Conservation (phyloP, 2,888 invertebrate species). For the Caenorhabditis sp. region DNA sequence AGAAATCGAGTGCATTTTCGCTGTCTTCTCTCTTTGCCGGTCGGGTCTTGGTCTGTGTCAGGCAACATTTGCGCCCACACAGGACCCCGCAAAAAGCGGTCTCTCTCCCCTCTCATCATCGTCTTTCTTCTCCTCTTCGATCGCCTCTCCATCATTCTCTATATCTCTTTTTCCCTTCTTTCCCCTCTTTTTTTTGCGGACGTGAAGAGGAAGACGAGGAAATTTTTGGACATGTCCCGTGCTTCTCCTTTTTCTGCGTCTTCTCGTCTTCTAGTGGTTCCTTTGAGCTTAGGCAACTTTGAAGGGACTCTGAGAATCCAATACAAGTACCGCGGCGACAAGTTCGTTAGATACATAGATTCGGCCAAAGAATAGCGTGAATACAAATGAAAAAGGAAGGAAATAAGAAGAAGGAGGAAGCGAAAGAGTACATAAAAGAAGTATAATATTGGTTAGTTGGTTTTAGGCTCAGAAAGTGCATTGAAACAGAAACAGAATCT, state of each 20-base stretch:
- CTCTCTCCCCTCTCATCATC: constrained; percentile 9
- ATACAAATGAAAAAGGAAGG: background rate
- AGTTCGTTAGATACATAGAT: background rate
- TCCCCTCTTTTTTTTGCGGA: background rate
- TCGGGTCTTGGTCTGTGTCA: background rate
- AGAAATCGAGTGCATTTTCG: constrained; percentile 15
- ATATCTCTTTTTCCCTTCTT: background rate
- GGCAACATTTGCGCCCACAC: constrained; percentile 45
- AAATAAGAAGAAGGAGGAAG: too few species aligned
- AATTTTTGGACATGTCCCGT: constrained; percentile 4
- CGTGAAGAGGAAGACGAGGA: background rate
- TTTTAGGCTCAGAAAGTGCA: background rate
- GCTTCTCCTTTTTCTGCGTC: too few species aligned
- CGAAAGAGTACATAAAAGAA: background rate
- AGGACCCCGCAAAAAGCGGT: constrained; percentile 14
- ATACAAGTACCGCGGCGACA: too few species aligned
- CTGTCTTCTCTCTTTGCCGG: background rate
- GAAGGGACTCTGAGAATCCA: too few species aligned
- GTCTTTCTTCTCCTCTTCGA: background rate
- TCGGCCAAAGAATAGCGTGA: background rate
- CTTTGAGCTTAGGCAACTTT: background rate
- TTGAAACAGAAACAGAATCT: too few species aligned
- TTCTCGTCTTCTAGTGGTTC: background rate
- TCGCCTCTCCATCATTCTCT: background rate
- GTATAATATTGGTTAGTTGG: background rate